Evolutionary conservation across 1,140 invertebrate species (phyloP).

Genomic region (Nephila pilipes): DNA sequence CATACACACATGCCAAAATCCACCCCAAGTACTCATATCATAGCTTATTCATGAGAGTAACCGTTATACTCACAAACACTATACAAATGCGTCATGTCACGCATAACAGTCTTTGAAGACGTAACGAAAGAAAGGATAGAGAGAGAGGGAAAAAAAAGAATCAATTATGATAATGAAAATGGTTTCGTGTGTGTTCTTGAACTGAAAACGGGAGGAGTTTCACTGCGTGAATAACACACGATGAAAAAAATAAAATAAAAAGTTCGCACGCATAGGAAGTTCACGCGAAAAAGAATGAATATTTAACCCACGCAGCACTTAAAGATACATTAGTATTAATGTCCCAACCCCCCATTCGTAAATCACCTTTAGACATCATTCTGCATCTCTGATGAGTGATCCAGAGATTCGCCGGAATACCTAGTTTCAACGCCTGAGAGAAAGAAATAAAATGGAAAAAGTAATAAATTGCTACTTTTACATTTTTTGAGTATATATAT

Average conservation of each 20-base stretch:
- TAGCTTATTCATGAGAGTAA: slow-evolving; percentile 61
- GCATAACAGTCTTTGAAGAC: slow-evolving; percentile 19
- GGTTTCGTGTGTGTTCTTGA: slow-evolving; percentile 53
- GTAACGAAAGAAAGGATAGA: not conserved
- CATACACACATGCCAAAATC: not conserved
- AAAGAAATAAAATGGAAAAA: not conserved
- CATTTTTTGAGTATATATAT: no score
- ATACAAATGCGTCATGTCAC: slow-evolving; percentile 54
- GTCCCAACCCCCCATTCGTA: not conserved
- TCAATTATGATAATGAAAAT: slow-evolving; percentile 71
- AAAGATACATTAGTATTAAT: slow-evolving; percentile 73
- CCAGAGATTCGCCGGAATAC: not conserved
- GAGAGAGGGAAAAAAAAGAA: not conserved
- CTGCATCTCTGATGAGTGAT: slow-evolving; percentile 8
- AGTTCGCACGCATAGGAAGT: slow-evolving; percentile 58
- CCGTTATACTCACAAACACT: slow-evolving; percentile 41
- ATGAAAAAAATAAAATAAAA: not conserved
- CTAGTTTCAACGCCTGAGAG: not conserved
- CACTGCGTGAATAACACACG: not conserved
- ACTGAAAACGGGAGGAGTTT: slow-evolving; percentile 21
- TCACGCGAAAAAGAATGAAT: slow-evolving; percentile 69
- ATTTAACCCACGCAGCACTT: slow-evolving; percentile 54
- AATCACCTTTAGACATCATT: slow-evolving; percentile 12
- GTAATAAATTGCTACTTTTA: no score
- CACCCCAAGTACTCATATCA: slow-evolving; percentile 32